Evolutionary conservation across 2,888 invertebrate genomes (phyloP).

Genomic region (Lamellibrachia satsuma): DNA sequence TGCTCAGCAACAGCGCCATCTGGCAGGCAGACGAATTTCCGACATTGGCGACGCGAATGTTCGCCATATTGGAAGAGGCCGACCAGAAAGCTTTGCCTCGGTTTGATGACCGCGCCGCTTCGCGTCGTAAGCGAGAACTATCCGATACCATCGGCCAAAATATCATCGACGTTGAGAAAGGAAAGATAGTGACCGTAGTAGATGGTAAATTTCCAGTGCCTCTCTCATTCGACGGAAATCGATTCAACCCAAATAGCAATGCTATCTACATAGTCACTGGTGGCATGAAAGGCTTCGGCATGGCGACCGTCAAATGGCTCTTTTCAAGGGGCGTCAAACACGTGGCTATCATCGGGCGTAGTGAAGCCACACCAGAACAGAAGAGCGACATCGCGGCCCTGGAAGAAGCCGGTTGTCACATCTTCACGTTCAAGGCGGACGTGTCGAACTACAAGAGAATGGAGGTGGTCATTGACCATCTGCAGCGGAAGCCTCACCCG

Average conservation of each 20-base stretch:
- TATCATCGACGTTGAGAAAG: background rate
- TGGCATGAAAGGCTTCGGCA: background rate
- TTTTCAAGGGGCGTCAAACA: background rate
- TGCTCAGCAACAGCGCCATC: background rate
- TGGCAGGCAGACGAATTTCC: background rate
- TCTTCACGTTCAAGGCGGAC: background rate
- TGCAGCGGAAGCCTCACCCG: slow-evolving; percentile 9
- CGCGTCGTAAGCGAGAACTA: background rate
- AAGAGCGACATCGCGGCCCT: background rate
- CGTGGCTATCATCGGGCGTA: slow-evolving; percentile 5
- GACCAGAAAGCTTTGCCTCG: background rate
- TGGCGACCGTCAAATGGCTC: background rate
- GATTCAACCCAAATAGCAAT: background rate
- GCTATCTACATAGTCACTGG: slow-evolving; percentile 14
- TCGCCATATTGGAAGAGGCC: background rate
- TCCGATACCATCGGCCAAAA: background rate
- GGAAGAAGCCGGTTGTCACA: slow-evolving; percentile 7
- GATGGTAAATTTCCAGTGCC: background rate
- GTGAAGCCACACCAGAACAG: background rate
- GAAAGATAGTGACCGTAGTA: background rate
- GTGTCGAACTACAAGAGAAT: slow-evolving; percentile 17
- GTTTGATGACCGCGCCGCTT: background rate
- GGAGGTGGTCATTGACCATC: background rate
- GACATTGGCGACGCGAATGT: background rate
- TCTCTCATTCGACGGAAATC: background rate